These are phyloP conservation scores for Ptychoptera contaminata DNA, from an alignment of 2,888 invertebrate species.

Conservation along the genomic window DNA sequence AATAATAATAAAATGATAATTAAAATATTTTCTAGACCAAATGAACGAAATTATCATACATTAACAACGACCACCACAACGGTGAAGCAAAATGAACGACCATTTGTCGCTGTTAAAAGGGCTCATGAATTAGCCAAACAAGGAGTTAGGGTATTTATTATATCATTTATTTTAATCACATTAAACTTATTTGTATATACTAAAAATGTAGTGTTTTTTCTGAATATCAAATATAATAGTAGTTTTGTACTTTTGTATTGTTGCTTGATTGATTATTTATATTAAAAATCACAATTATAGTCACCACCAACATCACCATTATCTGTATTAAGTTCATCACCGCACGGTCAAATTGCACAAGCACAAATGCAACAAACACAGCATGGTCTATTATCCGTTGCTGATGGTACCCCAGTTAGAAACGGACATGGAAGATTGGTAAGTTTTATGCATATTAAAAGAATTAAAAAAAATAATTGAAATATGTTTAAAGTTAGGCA, in stretches of 20 bases:
- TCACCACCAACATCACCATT: conserved; percentile 17
- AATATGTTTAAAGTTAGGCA: no score
- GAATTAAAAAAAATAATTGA: no score
- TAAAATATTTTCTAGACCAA: conserved; percentile 7
- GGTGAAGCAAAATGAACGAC: conserved; percentile 32
- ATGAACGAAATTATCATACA: conserved; percentile 30
- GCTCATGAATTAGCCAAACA: conserved; percentile 32
- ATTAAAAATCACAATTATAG: conserved; percentile 7
- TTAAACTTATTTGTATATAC: not conserved
- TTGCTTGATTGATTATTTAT: conserved; percentile 7
- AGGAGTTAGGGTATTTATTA: conserved; percentile 1
- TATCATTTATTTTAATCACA: not conserved
- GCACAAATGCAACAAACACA: conserved; percentile 12
- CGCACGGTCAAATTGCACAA: conserved; percentile 17
- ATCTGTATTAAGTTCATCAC: conserved; percentile 17
- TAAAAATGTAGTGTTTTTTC: not conserved
- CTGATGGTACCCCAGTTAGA: conserved; percentile 10
- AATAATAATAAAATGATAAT: not conserved
- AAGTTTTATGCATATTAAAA: conserved; percentile 9
- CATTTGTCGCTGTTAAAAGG: conserved; percentile 44
- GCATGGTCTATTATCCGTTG: conserved; percentile 17
- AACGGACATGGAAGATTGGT: conserved; percentile 17
- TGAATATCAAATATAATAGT: conserved; percentile 6
- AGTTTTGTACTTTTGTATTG: conserved; percentile 9
- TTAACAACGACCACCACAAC: conserved; percentile 17